Base-by-base conservation (phyloP, 2,797 vertebrate genomes). In the Parambassis ranga region DNA sequence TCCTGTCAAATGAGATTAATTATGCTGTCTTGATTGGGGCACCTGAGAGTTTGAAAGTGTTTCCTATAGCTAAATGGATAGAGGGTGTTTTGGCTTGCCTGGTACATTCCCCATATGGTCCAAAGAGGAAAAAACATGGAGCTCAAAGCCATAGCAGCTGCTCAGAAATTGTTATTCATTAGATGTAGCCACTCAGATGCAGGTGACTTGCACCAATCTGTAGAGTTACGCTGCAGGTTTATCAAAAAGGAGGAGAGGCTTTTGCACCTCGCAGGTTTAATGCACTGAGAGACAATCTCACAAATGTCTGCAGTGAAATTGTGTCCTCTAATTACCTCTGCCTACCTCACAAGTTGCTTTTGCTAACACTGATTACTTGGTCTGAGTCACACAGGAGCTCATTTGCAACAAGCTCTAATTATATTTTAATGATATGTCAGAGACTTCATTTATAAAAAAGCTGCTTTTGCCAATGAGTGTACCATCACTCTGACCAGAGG, bases 121-220 rank as follows among this genome's bases (percentile, higher is more conserved):
- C 46, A 38, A 70, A 70, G 26, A 72, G 64, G 53, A 57, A 68
- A n/a, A 81, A 70, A 83, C 61, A 68, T 72, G 57, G 20, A 67
- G 52, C 30, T 65, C 18, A 75, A 82, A 79, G 62, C 49, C 36
- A 36, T 16, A 82, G 72, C 87, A 89, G 85, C 85, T 87, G 86
- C 70, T 75, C 55, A 79, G 56, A 84, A 86, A 81, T 86, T 84
- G 84, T 78, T 85, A 76, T 85, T 83, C 60, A 74, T 85, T 85
- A 75, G 85, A 74, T 20, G 23, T 59, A 64, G 15, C 41, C 6
- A 1, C 47, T 81, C 62, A 51, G 18, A 56, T 44, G 50, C 81
- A 83, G 79, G 76, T 84, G 70, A 85, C 65, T 60, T 73, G 18
- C 18, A 60, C 32, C 51, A 42, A 71, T 69, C 56, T 16, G 39